Evolutionary conservation across 2,888 invertebrate genomes (phyloP).

Genomic region (Melipona bicolor): DNA sequence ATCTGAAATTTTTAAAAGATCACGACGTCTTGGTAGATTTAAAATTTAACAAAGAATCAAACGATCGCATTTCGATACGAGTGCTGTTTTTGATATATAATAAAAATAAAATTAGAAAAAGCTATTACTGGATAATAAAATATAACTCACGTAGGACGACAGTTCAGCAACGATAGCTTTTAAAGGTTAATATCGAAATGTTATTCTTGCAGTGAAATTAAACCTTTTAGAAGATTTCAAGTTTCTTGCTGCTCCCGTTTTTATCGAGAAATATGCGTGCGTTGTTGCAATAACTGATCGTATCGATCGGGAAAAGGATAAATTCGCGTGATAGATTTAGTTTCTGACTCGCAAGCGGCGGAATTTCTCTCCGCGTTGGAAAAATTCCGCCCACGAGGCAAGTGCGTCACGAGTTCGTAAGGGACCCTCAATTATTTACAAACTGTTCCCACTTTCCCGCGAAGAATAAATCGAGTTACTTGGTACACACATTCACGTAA

Average conservation of each 20-base stretch:
- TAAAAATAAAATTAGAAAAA: too few species aligned
- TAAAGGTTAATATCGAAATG: not conserved
- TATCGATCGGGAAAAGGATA: not conserved
- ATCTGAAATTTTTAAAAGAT: not conserved
- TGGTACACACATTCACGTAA: conserved; percentile 14
- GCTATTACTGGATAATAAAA: not conserved
- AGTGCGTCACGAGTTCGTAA: conserved; percentile 35
- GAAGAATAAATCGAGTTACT: conserved; percentile 13
- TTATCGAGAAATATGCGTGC: not conserved
- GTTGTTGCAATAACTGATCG: not conserved
- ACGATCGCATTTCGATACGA: too few species aligned
- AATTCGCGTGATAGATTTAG: conserved; percentile 22
- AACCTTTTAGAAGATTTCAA: not conserved
- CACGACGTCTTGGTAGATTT: too few species aligned
- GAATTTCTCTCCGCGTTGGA: conserved; percentile 31
- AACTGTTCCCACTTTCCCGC: conserved; percentile 3
- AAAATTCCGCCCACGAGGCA: conserved; percentile 30
- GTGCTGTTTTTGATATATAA: too few species aligned
- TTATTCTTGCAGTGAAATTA: not conserved
- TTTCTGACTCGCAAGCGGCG: conserved; percentile 29
- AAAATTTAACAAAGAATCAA: too few species aligned
- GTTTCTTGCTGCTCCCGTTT: not conserved
- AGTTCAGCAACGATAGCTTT: not conserved
- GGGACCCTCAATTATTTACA: conserved; percentile 42
- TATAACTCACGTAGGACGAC: not conserved